Percentiles rank a stretch among this genome's conserved stretches.
Evolutionary conservation across 64 coral and sea anemone species (phyloP).

Genomic region (Actinia equina): DNA sequence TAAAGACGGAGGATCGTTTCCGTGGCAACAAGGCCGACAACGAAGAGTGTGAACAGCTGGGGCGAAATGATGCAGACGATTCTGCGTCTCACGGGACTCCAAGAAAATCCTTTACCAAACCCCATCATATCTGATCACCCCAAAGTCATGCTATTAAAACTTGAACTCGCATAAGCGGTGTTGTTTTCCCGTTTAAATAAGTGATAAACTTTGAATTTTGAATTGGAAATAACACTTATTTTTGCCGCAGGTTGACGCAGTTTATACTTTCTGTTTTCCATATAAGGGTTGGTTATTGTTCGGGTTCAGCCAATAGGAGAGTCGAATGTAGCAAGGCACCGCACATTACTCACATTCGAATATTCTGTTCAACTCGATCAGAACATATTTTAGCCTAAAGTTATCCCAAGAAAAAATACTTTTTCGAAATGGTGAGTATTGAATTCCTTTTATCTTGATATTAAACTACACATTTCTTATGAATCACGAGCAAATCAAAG

Average conservation of each 20-base stretch:
- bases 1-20: neutral
- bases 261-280: conserved; percentile 15
- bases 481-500: neutral
- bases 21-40: neutral
- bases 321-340: neutral
- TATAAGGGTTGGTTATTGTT: neutral
- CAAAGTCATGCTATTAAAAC: neutral
- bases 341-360: conserved; percentile 34
- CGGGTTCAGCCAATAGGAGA: neutral
- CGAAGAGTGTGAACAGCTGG: neutral
- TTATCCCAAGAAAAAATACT: conserved; percentile 21
- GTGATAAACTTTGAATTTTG: conserved; percentile 7
- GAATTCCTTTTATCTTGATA: neutral
- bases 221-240: neutral
- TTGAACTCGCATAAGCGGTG: neutral
- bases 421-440: conserved; percentile 20
- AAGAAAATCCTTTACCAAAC: neutral
- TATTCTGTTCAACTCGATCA: conserved; percentile 19
- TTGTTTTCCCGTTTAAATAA: conserved; percentile 11
- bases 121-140: neutral
- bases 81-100: neutral
- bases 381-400: neutral
- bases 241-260: conserved; percentile 33
- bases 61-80: neutral
- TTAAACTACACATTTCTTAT: neutral